phyloP scores from a whole-genome alignment of 2,888 invertebrate genomes.

The Pasiphila rectangulata region DNA sequence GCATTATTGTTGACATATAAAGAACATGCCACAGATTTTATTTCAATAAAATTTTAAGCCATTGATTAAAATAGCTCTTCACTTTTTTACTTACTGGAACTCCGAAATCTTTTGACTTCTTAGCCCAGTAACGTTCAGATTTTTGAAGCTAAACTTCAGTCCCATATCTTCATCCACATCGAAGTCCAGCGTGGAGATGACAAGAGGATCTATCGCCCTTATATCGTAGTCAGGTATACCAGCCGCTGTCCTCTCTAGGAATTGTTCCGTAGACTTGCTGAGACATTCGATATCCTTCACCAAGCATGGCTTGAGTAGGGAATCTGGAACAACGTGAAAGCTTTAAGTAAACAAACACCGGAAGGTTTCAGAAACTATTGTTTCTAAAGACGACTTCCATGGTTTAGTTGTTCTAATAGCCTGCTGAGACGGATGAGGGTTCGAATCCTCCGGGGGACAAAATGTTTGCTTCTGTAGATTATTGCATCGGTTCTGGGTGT shows the following conservation, averaged over 20 bases:
- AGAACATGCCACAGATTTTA: no score
- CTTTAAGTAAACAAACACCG: background rate
- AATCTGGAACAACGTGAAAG: slow-evolving; percentile 27
- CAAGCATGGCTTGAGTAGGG: slow-evolving; percentile 47
- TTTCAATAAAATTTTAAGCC: no score
- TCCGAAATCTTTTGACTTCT: slow-evolving; percentile 54
- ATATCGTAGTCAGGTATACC: slow-evolving; percentile 53
- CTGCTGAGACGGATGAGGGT: no score
- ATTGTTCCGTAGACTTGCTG: slow-evolving; percentile 53
- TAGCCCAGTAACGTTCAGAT: slow-evolving; percentile 57
- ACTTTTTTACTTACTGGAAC: slow-evolving; percentile 58
- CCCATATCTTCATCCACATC: slow-evolving; percentile 39
- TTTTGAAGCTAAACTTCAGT: slow-evolving; percentile 46
- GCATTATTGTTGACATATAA: no score
- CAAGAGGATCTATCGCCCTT: slow-evolving; percentile 54
- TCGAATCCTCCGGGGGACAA: no score
- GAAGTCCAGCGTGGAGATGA: slow-evolving; percentile 44
- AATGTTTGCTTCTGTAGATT: no score
- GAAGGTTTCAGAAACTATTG: no score
- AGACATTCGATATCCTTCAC: slow-evolving; percentile 57
- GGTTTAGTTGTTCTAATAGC: no score
- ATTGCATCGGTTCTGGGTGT: no score
- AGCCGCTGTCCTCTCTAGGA: slow-evolving; percentile 52
- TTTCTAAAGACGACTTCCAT: no score
- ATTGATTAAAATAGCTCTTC: background rate